Evolutionary conservation across 92 coral and sea anemone species (phyloP).

Genomic region (Pocillopora meandrina): DNA sequence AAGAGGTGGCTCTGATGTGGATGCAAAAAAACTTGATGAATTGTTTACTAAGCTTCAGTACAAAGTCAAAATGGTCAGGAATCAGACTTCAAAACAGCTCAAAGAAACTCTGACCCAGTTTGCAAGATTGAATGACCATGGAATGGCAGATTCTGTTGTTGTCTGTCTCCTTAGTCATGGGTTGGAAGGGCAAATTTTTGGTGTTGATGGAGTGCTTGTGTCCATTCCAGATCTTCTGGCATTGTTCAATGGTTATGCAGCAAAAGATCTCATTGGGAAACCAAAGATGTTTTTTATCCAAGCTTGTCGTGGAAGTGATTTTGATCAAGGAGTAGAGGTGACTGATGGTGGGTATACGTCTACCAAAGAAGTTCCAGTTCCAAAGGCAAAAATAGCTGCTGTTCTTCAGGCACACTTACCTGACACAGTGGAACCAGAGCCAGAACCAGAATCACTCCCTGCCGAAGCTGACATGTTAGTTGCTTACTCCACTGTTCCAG

Average conservation of each 20-base stretch:
- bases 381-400: constrained; percentile 49
- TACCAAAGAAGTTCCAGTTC: constrained; percentile 13
- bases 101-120: constrained; percentile 67
- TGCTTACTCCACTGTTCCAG: constrained; percentile 97
- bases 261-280: constrained; percentile 88
- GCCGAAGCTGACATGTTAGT: constrained; percentile 93
- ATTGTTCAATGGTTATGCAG: constrained; percentile 87
- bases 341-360: constrained; percentile 52
- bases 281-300: constrained; percentile 95
- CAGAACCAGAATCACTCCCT: constrained; percentile 73
- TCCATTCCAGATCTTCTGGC: constrained; percentile 72
- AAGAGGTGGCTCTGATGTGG: constrained; percentile 86
- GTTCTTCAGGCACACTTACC: constrained; percentile 67
- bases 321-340: constrained; percentile 81
- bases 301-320: constrained; percentile 96
- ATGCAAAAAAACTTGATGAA: constrained; percentile 78
- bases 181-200: constrained; percentile 84
- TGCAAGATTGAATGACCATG: constrained; percentile 78
- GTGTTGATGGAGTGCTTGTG: constrained; percentile 87
- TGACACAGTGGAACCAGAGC: constrained; percentile 46
- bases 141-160: constrained; percentile 76
- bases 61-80: constrained; percentile 65
- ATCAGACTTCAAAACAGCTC: constrained; percentile 63
- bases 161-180: constrained; percentile 98
- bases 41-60: constrained; percentile 76